phyloP scores from a whole-genome alignment of 2,113 vertebrate genomes.

The Semnornis frantzii region DNA sequence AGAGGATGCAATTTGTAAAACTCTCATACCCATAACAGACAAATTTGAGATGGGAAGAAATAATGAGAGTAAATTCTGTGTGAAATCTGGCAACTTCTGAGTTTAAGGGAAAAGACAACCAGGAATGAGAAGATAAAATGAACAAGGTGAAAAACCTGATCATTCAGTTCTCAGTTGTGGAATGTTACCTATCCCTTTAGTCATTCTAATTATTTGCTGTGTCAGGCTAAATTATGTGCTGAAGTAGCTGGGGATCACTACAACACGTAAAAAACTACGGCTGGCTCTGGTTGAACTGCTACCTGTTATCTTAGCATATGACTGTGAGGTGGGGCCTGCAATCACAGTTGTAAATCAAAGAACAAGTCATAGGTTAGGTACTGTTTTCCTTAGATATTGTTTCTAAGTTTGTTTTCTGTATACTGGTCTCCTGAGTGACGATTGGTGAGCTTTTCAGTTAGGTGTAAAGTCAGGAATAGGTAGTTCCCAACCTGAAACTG shows the following conservation, averaged over 20 bases:
- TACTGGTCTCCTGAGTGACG: background rate
- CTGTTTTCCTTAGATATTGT: conserved; percentile 66
- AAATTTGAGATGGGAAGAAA: background rate
- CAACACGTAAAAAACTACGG: background rate
- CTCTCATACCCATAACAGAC: background rate
- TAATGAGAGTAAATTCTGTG: background rate
- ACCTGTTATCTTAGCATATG: conserved; percentile 34
- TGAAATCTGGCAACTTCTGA: background rate
- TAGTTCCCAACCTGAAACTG: background rate
- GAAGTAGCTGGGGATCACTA: conserved; percentile 2
- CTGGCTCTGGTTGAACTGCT: conserved; percentile 31
- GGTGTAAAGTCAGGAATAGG: background rate
- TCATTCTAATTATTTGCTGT: background rate
- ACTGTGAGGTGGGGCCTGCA: conserved; percentile 54
- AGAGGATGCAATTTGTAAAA: background rate
- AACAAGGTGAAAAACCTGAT: background rate
- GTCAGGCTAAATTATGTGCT: conserved; percentile 21
- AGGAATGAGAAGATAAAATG: background rate
- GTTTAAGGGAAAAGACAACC: background rate
- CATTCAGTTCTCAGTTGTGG: background rate
- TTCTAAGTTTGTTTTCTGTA: conserved; percentile 45
- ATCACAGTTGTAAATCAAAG: conserved; percentile 64
- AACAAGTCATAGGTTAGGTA: conserved; percentile 61
- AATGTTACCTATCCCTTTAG: background rate
- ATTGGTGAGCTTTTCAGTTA: background rate